Evolutionary conservation across 53 echinoderm and acorn worm species (phyloP).

Genomic region (Holothuria scabra): DNA sequence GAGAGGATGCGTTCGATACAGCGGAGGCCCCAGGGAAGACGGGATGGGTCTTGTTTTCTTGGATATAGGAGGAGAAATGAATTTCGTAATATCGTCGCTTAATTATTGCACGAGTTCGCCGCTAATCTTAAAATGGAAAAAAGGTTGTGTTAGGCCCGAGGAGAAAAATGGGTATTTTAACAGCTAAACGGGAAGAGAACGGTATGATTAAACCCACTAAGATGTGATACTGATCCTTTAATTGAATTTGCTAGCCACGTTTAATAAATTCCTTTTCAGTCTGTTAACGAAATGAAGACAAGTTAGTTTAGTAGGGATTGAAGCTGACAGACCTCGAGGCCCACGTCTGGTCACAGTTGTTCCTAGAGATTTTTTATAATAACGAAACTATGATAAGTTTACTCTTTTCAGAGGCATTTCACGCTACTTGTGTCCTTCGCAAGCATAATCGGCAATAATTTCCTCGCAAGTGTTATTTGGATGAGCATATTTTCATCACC

Average conservation of each 20-base stretch:
- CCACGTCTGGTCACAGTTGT: conserved; percentile 17
- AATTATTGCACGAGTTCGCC: conserved; percentile 33
- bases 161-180: conserved; percentile 33
- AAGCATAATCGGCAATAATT: no score
- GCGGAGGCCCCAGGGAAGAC: conserved; percentile 22
- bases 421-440: no score
- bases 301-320: conserved; percentile 26
- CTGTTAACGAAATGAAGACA: conserved; percentile 21
- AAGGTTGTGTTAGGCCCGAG: conserved; percentile 47
- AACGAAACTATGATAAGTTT: conserved; percentile 41
- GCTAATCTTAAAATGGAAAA: conserved; percentile 42
- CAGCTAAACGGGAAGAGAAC: conserved; percentile 46
- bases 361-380: conserved; percentile 36
- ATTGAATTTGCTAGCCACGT: conserved; percentile 38
- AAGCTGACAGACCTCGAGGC: conserved; percentile 14
- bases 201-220: conserved; percentile 43
- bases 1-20: conserved; percentile 45
- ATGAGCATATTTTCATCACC: no score
- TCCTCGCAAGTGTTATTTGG: no score
- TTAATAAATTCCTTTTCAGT: conserved; percentile 35
- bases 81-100: conserved; percentile 45
- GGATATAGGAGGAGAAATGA: conserved; percentile 35
- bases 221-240: conserved; percentile 39
- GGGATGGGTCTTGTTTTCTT: conserved; percentile 28
- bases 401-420: neutral